A percentile compares a stretch with the other conserved stretches of the same genome.
Conservation (phyloP, 2,888 invertebrate species). For the Acleris holmiana region DNA sequence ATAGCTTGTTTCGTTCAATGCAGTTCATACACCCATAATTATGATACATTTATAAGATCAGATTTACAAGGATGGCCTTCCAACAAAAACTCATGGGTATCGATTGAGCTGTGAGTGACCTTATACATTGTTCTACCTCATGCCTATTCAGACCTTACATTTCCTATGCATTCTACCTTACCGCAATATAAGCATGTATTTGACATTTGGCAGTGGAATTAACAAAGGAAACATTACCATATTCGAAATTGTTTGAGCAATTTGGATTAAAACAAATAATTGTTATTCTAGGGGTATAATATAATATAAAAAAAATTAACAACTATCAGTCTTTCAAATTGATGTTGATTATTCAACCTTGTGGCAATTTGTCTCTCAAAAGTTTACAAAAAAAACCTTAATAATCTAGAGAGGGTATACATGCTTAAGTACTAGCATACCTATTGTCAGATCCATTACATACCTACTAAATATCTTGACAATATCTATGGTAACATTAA, state of each 20-base stretch:
- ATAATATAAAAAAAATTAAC: constrained; percentile 82
- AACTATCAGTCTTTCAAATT: constrained; percentile 86
- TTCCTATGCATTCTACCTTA: constrained; percentile 47
- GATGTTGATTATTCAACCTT: constrained; percentile 82
- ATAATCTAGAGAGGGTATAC: constrained; percentile 44
- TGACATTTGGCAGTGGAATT: constrained; percentile 60
- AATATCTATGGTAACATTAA: constrained; percentile 31
- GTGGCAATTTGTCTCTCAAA: constrained; percentile 80
- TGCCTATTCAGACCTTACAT: constrained; percentile 42
- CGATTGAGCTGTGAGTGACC: background rate
- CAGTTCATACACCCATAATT: background rate
- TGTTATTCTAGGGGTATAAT: constrained; percentile 83
- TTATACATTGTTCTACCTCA: constrained; percentile 22
- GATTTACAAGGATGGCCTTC: constrained; percentile 8
- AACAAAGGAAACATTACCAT: constrained; percentile 60
- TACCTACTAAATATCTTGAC: constrained; percentile 43
- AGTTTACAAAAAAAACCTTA: constrained; percentile 73
- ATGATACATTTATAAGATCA: constrained; percentile 1
- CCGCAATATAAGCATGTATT: constrained; percentile 43
- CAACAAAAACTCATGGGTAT: constrained; percentile 4
- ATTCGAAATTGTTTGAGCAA: constrained; percentile 76
- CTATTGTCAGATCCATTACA: constrained; percentile 64
- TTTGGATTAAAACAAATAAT: constrained; percentile 77
- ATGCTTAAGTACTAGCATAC: constrained; percentile 57
- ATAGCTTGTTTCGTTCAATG: background rate